Evolutionary conservation across 2,113 vertebrate species (phyloP).

Genomic region (Boulengerochromis microlepis): DNA sequence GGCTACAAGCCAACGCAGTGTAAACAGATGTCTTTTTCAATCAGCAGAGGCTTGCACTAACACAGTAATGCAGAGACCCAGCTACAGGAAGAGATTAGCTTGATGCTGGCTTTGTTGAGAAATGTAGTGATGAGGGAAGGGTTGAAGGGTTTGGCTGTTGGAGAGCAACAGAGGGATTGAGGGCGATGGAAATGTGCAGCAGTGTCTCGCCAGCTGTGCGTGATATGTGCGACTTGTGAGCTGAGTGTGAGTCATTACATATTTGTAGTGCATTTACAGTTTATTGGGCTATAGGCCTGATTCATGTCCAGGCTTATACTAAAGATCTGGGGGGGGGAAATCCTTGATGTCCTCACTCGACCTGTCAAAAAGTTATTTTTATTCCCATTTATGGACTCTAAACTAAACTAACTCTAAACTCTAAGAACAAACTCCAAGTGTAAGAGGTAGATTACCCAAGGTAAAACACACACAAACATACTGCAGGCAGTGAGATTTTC

Average conservation of each 20-base stretch:
- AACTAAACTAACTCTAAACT: neutral
- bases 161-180: neutral
- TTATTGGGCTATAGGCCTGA: neutral
- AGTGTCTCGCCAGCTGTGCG: neutral
- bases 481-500: neutral
- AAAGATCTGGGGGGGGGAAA: accelerated
- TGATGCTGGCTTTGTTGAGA: constrained; percentile 15
- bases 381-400: neutral
- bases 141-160: neutral
- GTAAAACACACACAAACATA: neutral
- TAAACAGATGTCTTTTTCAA: constrained; percentile 64
- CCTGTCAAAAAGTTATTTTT: neutral
- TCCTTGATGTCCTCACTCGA: neutral
- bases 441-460: neutral
- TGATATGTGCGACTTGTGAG: neutral
- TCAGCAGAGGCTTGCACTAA: constrained; percentile 36
- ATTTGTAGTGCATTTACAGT: neutral
- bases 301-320: neutral
- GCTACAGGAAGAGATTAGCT: constrained; percentile 63
- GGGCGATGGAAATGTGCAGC: neutral
- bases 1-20: constrained; percentile 35
- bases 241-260: neutral
- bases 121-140: neutral
- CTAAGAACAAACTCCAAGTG: neutral
- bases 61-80: constrained; percentile 32